These are phyloP conservation scores for Lytechinus pictus DNA, from an alignment of 35 echinoderm and acorn worm genomes.

Conservation along the genomic window DNA sequence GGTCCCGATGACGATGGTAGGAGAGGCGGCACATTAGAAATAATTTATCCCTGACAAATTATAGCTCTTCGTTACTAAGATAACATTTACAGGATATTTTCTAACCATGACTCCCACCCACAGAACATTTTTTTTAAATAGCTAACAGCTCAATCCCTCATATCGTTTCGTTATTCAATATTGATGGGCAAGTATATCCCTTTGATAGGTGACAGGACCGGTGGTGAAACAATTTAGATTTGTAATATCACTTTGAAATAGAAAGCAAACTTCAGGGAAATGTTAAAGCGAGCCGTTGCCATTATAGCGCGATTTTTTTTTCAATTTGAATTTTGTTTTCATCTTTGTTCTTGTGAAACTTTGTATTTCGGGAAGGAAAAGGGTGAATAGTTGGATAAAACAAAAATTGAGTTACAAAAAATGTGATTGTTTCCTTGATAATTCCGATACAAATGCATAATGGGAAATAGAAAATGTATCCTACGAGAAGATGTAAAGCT, in stretches of 20 bases:
- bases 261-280: background rate
- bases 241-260: background rate
- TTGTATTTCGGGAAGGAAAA: too few relatives aligned
- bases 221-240: background rate
- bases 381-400: too few relatives aligned
- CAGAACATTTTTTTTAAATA: background rate
- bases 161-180: background rate
- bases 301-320: too few relatives aligned
- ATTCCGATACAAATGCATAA: too few relatives aligned
- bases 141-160: background rate
- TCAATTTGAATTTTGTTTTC: too few relatives aligned
- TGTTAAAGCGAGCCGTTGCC: too few relatives aligned
- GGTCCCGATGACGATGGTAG: background rate
- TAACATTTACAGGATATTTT: background rate
- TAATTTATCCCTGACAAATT: background rate
- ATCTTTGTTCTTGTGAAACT: too few relatives aligned
- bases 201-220: background rate
- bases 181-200: background rate
- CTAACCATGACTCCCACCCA: background rate
- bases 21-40: background rate
- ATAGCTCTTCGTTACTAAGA: background rate
- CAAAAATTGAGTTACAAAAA: too few relatives aligned
- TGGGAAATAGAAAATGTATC: too few relatives aligned
- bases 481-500: too few relatives aligned
- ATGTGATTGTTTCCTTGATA: too few relatives aligned